Evolutionary conservation across 92 coral and sea anemone genomes (phyloP), one percentile per base, ranked within the genome.

Genomic region (Isaurus tuberculatus): DNA sequence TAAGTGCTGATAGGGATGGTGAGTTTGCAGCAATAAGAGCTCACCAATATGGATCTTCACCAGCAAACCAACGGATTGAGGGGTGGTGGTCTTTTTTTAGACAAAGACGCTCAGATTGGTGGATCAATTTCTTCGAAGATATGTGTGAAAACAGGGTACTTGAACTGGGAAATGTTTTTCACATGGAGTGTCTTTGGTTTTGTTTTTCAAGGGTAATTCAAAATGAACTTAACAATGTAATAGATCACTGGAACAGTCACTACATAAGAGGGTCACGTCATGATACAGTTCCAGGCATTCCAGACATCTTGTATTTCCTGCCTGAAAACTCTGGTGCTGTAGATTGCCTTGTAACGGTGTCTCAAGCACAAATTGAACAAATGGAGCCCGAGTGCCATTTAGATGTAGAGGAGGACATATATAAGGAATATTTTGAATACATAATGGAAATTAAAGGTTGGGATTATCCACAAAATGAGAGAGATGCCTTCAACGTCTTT

Each of bases 201-300:
- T 83, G 79, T 29, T 83, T 26, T 83, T 70, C 85, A 61, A 68
- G 58, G 75, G 79, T 89, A 25, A 67, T 92, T n/a, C n/a, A n/a
- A n/a, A n/a, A n/a, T n/a, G n/a, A n/a, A n/a, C n/a, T n/a, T n/a
- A n/a, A n/a, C n/a, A 86, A 89, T 40, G 92, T 92, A 70, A 84
- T 72, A 68, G 87, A 78, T 57, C 92, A 92, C 44, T 92, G 92
- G 95, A 92, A 89, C 75, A 86, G 75, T 51, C 92, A 92, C 79
- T 81, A 82, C 75, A 92, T 89, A 33, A 86, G 92, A n/a, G n/a
- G n/a, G 31, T 87, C 91, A 72, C 68, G 90, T 2, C 91, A 73
- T n/a, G n/a, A n/a, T n/a, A n/a, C n/a, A n/a, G n/a, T n/a, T n/a
- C n/a, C n/a, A n/a, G n/a, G n/a, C n/a, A 86, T 92, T 55, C 73